A percentile compares a stretch with the other conserved stretches of the same genome.
Evolutionary conservation across 1,140 invertebrate species (phyloP).

Genomic region (Atta texana): DNA sequence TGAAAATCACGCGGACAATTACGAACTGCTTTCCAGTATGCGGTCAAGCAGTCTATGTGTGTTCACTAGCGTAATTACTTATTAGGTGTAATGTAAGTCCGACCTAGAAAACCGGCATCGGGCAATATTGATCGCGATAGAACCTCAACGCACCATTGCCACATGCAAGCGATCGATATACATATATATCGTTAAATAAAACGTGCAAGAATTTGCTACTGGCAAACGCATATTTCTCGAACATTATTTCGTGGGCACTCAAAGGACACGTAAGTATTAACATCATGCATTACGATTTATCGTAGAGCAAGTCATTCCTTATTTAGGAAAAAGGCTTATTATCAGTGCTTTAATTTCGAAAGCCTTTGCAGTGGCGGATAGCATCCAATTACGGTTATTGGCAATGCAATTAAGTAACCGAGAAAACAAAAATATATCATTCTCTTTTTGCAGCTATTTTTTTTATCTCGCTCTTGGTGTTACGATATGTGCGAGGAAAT

Average conservation of each 20-base stretch:
- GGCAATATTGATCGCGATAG: slow-evolving; percentile 54
- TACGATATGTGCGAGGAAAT: slow-evolving; percentile 34
- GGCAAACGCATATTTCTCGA: slow-evolving; percentile 2
- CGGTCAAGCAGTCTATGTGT: slow-evolving; percentile 57
- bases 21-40: slow-evolving; percentile 63
- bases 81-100: slow-evolving; percentile 63
- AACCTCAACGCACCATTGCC: slow-evolving; percentile 26
- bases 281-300: slow-evolving; percentile 8
- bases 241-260: slow-evolving; percentile 33
- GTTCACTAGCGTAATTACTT: slow-evolving; percentile 72
- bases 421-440: slow-evolving; percentile 42
- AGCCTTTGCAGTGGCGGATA: slow-evolving; percentile 17
- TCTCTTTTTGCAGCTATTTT: slow-evolving; percentile 21
- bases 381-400: slow-evolving; percentile 38
- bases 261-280: slow-evolving; percentile 26
- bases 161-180: slow-evolving; percentile 20
- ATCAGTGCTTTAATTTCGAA: slow-evolving; percentile 54
- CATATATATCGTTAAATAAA: slow-evolving; percentile 37
- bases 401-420: slow-evolving; percentile 37
- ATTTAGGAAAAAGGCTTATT: slow-evolving; percentile 43
- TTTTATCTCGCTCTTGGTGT: slow-evolving; percentile 1
- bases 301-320: background rate
- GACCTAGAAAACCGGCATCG: slow-evolving; percentile 69
- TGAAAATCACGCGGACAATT: slow-evolving; percentile 40
- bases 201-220: slow-evolving; percentile 28